Evolutionary conservation across 2,888 invertebrate species (phyloP), one percentile per base, ranked within the genome.

Genomic region (Drosophila phalerata): DNA sequence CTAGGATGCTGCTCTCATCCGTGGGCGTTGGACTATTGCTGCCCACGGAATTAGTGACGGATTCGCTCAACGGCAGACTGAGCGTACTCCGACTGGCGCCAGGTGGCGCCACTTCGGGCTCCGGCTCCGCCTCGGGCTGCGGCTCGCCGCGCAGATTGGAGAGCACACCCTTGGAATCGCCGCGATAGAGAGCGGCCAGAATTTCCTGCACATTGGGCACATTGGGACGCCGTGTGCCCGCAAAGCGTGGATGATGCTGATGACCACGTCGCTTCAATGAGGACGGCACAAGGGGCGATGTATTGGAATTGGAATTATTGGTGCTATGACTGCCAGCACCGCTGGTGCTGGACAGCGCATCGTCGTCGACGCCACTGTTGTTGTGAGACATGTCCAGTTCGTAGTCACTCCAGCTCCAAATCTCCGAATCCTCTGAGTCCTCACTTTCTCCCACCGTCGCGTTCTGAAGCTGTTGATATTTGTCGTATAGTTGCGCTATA

Each of bases 201-300:
- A 93, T 92, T 73, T 93, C 92, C 60, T 91, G 91, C 11, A 93
- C 92, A 65, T 91, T 91, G 88, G 94, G 93, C 88, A 94, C 94
- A 81, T 91, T 91, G 90, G 94, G 94, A 65, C 92, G 92, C 71
- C 95, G 93, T 83, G 94, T 93, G 81, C 94, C 94, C 90, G 94
- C 92, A 91, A 95, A 94, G 75, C 95, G 95, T 91, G 95, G 96
- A 93, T 96, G 96, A 93, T 96, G 95, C 93, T 96, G 96, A 92
- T 95, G 96, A 81, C 96, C 96, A 92, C 95, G 94, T 92, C 95
- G 95, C 92, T 91, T 92, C 17, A 91, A 72, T 6, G 91, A 88
- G 68, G 86, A 67, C 19, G 91, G 88, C 19, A 82, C 72, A 11
- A 85, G 38, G 0, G 90, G 75, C 5, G 86, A 78, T 28, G 75